Conservation (phyloP, 2,888 invertebrate genomes). For the Tyria jacobaeae region DNA sequence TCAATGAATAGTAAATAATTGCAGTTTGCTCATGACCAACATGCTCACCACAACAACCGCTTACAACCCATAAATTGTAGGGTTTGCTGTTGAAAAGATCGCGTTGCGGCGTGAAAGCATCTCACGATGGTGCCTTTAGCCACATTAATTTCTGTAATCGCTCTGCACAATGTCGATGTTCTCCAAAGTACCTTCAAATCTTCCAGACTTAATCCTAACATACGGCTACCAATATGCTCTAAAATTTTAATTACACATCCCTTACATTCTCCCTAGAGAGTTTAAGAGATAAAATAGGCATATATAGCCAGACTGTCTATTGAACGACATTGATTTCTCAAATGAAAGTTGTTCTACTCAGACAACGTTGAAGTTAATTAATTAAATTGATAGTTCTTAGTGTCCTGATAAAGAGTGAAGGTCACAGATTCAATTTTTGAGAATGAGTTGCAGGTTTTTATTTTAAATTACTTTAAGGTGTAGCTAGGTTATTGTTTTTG, state of each 20-base stretch:
- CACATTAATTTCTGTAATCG: constrained; percentile 72
- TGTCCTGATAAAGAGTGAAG: constrained; percentile 56
- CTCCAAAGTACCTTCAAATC: constrained; percentile 29
- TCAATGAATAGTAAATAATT: constrained; percentile 68
- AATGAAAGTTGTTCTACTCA: constrained; percentile 60
- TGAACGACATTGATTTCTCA: constrained; percentile 60
- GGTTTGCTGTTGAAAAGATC: constrained; percentile 52
- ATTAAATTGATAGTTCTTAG: constrained; percentile 55
- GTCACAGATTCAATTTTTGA: constrained; percentile 61
- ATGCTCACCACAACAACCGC: too few relatives aligned
- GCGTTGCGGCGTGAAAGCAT: constrained; percentile 56
- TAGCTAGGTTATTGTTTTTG: constrained; percentile 28
- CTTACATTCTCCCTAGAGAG: constrained; percentile 31
- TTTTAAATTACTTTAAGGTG: constrained; percentile 37
- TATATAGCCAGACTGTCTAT: constrained; percentile 37
- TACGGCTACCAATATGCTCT: constrained; percentile 23
- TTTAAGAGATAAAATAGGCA: constrained; percentile 12
- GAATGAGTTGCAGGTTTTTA: constrained; percentile 59
- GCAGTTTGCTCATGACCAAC: constrained; percentile 53
- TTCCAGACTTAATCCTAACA: constrained; percentile 35
- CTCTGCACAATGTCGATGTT: constrained; percentile 54
- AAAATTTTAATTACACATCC: not conserved
- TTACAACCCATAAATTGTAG: constrained; percentile 63
- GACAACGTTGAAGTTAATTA: constrained; percentile 52
- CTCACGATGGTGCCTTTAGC: constrained; percentile 66